Evolutionary conservation across 1,140 invertebrate species (phyloP).

Genomic region (Drosophila lacertosa): DNA sequence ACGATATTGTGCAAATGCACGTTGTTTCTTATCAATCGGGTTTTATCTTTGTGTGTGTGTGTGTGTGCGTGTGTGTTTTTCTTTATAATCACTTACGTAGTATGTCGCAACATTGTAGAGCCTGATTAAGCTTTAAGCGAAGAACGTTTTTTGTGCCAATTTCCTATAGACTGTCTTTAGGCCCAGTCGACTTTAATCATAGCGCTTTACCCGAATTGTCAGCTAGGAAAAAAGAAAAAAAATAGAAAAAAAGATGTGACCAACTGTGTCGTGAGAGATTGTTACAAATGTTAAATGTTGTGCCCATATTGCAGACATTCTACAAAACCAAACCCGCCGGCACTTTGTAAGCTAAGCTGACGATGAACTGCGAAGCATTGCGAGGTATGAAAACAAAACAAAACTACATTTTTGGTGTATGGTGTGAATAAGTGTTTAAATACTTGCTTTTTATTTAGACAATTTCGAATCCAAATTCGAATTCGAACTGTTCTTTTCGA

Average conservation of each 20-base stretch:
- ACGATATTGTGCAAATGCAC: conserved; percentile 8
- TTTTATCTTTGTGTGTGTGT: conserved; percentile 51
- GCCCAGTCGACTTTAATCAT: too few species aligned
- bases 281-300: conserved; percentile 18
- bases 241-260: conserved; percentile 1
- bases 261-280: neutral
- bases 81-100: neutral
- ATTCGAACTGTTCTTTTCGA: too few species aligned
- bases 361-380: conserved; percentile 39
- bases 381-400: conserved; percentile 52
- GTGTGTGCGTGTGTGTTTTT: neutral
- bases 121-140: too few species aligned
- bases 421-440: neutral
- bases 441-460: too few species aligned
- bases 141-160: neutral
- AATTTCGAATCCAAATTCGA: too few species aligned
- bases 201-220: too few species aligned
- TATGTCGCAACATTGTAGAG: conserved; percentile 4
- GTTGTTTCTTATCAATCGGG: conserved; percentile 54
- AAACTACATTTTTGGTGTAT: conserved; percentile 6
- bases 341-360: conserved; percentile 31
- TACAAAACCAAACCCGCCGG: neutral
- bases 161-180: neutral
- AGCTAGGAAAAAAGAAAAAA: too few species aligned
- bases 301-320: conserved; percentile 34